These are phyloP conservation scores for Eciton burchellii DNA, from an alignment of 1,140 invertebrate species.

Conservation along the genomic window DNA sequence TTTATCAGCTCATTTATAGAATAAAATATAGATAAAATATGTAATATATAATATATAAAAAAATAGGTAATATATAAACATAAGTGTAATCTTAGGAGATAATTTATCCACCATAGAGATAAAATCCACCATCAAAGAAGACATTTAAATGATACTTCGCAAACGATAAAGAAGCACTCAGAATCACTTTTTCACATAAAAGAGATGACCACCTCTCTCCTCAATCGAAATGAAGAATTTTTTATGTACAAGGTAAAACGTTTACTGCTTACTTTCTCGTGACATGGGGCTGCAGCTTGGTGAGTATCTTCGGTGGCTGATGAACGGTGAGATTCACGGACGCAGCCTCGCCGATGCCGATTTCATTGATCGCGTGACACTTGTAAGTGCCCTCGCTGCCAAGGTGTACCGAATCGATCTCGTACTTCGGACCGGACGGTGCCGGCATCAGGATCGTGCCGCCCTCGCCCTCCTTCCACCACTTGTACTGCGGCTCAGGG, in stretches of 20 bases:
- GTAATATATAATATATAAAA: not conserved
- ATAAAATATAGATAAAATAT: not conserved
- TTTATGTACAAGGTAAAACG: not conserved
- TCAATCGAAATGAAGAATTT: not conserved
- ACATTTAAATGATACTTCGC: not conserved
- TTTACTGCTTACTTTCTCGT: slow-evolving; percentile 87
- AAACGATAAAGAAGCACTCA: not conserved
- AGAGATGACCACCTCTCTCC: not conserved
- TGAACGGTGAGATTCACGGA: slow-evolving; percentile 94
- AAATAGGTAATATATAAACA: too few species aligned
- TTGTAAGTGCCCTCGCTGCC: slow-evolving; percentile 95
- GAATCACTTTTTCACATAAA: not conserved
- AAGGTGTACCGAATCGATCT: slow-evolving; percentile 93
- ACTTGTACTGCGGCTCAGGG: slow-evolving; percentile 94
- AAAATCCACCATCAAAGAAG: not conserved
- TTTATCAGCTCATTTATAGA: not conserved
- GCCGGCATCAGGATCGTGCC: slow-evolving; percentile 87
- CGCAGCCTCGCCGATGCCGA: slow-evolving; percentile 93
- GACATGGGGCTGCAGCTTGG: slow-evolving; percentile 93
- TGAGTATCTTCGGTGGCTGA: slow-evolving; percentile 93
- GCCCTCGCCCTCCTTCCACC: slow-evolving; percentile 93
- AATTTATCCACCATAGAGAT: not conserved
- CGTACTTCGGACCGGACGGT: slow-evolving; percentile 92
- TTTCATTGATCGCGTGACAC: slow-evolving; percentile 95
- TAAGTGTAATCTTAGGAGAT: not conserved